Evolutionary conservation across 92 coral and sea anemone species (phyloP), one percentile per base, ranked within the genome.

Genomic region (Chrysogorgia sp.): DNA sequence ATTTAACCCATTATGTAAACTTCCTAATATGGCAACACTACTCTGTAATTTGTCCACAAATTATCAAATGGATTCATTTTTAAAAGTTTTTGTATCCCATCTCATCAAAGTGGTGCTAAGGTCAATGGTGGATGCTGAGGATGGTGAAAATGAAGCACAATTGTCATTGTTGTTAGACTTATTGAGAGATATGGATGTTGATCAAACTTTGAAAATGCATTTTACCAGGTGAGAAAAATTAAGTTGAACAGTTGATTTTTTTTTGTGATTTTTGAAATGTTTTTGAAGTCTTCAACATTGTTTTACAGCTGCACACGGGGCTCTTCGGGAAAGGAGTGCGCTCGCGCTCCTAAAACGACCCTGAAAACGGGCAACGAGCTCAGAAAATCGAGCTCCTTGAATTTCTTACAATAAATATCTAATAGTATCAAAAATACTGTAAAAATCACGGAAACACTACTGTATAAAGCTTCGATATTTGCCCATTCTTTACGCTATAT

Each of bases 21-120:
- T 85, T 10, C 85, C 92, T 33, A 69, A 79, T 12, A 45, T 96
- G 59, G 74, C 58, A 31, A 72, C 85, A 65, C 83, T 76, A 21
- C 56, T 92, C 19, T 67, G 85, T 3, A 55, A 86, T 34, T 43
- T 96, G 34, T 75, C 96, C 34, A 52, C 57, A 7, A 41, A 81
- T 15, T 87, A 80, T 74, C 85, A 82, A 34, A 79, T 92, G 12
- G 67, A 87, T n/a, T 85, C 92, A 17, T 79, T 92, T 21, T 48
- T 96, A 30, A 86, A 86, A 35, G 88, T 84, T 17, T 52, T 96
- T 34, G 43, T 96, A 26, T 90, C 92, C 32, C 92, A 96, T 71
- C 85, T 96, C 13, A 30, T 72, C n/a, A 72, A 53, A 72, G 35
- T 13, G 22, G 53, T 40, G 20, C 20, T 72, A 40, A 64, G 43